Base-by-base conservation (phyloP, 2,797 vertebrate species). In the Sus cebifrons region DNA sequence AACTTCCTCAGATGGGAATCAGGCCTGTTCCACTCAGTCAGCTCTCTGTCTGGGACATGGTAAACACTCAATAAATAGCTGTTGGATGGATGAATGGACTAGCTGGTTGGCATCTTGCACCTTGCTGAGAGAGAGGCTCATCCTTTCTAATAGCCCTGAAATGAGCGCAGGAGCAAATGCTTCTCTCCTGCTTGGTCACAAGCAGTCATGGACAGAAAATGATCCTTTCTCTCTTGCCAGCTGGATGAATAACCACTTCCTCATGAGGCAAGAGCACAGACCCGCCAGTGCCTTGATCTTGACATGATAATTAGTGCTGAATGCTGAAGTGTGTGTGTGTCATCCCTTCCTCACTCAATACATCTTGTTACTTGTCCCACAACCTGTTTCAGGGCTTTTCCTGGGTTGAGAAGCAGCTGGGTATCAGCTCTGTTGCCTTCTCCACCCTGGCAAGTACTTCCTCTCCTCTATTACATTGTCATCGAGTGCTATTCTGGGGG, bases 201-300 rank as follows among this genome's bases (percentile, higher is more conserved):
- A 87, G 68, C 32, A 27, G 29, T 40, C 23, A 52, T 40, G 6
- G 60, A 49, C 78, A 92, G 86, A 89, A 96, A 97, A 73, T 75
- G 14, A 23, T 73, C 44, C 86, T 77, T 78, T 60, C 20, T 60
- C 36, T 81, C 32, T 70, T 56, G 79, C 52, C 71, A 86, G 7
- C 16, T 54, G 70, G 74, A 29, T 74, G 44, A 91, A 82, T 85
- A 84, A 93, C 5, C n/a, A 87, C 62, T 85, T 92, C 94, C 83
- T 84, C 4, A 0, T 93, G 84, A 89, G 49, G 71, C 79, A 89
- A 93, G 94, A 64, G n/a, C 21, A 25, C 29, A 92, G 62, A 44
- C 29, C 81, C 64, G 13, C 73, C 85, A 27, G 12, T n/a, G 68
- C n/a, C 27, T 32, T 67, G 62, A 29, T 81, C 36, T 27, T 85